Evolutionary conservation across 1,140 invertebrate genomes (phyloP), one percentile per base, ranked within the genome.

Genomic region (Mylabris phalerata): DNA sequence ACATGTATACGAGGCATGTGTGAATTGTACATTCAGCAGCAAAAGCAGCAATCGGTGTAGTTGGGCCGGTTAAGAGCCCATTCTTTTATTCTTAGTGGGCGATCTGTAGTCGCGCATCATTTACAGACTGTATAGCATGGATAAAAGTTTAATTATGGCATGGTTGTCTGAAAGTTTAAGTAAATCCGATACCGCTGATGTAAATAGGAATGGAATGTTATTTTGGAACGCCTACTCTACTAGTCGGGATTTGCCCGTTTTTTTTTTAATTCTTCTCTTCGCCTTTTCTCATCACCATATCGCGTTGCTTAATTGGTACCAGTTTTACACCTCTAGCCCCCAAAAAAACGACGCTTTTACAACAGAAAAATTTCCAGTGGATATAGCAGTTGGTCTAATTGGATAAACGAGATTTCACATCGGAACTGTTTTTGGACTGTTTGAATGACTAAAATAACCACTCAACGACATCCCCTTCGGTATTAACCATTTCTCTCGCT

Each of bases 1-100:
- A 69, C 67, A 70, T 71, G 69, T 70, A 19, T 19, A 69, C 63
- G 59, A 67, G 61, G 60, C 69, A 69, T 71, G 69, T 71, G 69
- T 69, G 69, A 32, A 71, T 66, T 48, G 67, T 71, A 71, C 69
- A 71, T 48, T 69, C 69, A n/a, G 42, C 46, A 45, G 26, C 10
- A 24, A 50, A 49, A 39, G 32, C 4, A 32, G 32, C 32, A 7
- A 32, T 32, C 32, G 7, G 19, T 32, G 32, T 32, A 32, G 32
- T 32, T 39, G 48, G 27, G 11, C 55, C 47, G 48, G 10, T 42
- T 41, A 55, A 50, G 45, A 19, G 13, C 32, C n/a, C 27, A n/a
- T 42, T n/a, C 9, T 62, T 65, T 57, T 61, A 61, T 57, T 64
- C 49, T 66, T 60, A 62, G 48, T 56, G 38, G 38, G 44, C 52